phyloP scores from a whole-genome alignment of 2,797 vertebrate species.

The Schizopygopsis pylzovi region DNA sequence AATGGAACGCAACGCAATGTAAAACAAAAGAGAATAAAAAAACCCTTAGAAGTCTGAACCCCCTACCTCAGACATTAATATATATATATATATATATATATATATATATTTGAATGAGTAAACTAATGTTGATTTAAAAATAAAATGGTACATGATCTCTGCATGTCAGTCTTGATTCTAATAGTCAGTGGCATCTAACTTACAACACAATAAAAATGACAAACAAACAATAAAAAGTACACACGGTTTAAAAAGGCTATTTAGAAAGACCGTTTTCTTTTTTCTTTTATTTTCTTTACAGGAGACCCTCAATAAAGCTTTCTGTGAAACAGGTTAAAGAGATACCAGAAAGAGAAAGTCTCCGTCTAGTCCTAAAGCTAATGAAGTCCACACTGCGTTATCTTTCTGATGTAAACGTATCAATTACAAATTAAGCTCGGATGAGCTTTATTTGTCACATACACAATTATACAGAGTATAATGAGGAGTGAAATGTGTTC shows the following conservation, averaged over 20 bases:
- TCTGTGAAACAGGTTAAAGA: conserved; percentile 5
- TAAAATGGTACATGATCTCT: neutral
- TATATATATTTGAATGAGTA: neutral
- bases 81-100: neutral
- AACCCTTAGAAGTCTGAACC: too few species aligned
- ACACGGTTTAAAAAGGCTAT: neutral
- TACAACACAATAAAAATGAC: neutral
- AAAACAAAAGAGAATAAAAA: too few species aligned
- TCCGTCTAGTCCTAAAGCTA: conserved; percentile 41
- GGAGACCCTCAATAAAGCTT: neutral
- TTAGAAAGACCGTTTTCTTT: neutral
- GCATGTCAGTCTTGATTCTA: too few species aligned
- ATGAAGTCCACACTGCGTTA: conserved; percentile 47
- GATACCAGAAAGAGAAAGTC: neutral
- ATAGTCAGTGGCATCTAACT: neutral
- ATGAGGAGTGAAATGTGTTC: too few species aligned
- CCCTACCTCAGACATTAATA: neutral
- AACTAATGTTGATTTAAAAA: neutral
- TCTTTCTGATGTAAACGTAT: conserved; percentile 51
- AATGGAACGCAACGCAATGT: too few species aligned
- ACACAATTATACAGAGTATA: too few species aligned
- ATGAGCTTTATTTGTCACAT: too few species aligned
- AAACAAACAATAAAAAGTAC: neutral
- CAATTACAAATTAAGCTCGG: conserved; percentile 12
- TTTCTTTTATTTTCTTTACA: neutral